Base-by-base conservation (phyloP, 2,113 vertebrate species). In the Nothoprocta perdicaria region DNA sequence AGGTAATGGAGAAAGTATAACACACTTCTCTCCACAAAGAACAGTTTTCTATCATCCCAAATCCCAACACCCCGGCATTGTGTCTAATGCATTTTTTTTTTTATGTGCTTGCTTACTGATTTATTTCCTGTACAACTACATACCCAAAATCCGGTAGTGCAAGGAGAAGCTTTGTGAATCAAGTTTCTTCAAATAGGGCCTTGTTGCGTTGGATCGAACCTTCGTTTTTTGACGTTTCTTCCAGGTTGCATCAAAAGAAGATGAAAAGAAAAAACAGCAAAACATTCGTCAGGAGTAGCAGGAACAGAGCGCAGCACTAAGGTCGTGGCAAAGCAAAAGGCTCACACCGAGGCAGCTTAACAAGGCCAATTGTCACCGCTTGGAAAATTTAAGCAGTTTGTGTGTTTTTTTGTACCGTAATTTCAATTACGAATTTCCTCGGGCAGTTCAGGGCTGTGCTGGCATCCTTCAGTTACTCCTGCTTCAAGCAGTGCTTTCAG, bases 181-280 rank as follows among this genome's bases (percentile, higher is more conserved):
- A 4, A 5, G 85, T 87, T 71, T 86, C 95, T 93, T 98, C 98
- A 99, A 97, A 99, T 99, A 96, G 98, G 98, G 78, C 98, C 98
- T 93, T 97, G 98, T 93, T 98, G 98, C 87, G 96, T 99, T 89
- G 99, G 99, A 95, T 99, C 98, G 17, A 99, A 99, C 84, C 99
- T 98, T 96, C 99, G 97, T 97, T 99, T 99, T 98, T 99, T 99
- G 98, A 99, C 99, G 98, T 99, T 99, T 99, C 99, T 99, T 99
- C 97, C 98, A 96, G 93, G 82, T 96, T 77, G 71, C 94, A 94
- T 94, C 94, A 96, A 91, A 93, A 94, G 92, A 92, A 96, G 96
- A 86, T n/a, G 84, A 92, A 97, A 96, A 97, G 89, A 97, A 63
- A 71, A 85, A 91, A 97, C 95, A 87, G 95, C 95, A 97, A 96